Base-by-base conservation (phyloP, 2,888 invertebrate genomes). In the Eledona agricola region DNA sequence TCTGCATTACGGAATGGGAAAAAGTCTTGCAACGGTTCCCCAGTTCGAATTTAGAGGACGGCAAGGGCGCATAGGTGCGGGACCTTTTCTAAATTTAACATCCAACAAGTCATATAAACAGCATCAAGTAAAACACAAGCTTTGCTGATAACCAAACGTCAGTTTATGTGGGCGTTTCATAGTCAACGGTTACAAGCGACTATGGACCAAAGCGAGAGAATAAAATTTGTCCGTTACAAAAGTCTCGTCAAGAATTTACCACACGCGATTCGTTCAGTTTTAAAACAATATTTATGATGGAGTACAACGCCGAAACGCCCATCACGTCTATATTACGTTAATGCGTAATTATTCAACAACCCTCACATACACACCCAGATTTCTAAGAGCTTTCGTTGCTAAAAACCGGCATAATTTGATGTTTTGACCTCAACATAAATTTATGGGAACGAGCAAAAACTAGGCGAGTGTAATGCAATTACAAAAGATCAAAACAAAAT, bases 191-290 rank as follows among this genome's bases (percentile, higher is more conserved):
- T 47, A 23, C 29, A 47, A 29, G 17, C 46, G 46, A 47, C 29
- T 37, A 37, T 37, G 37, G 47, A 47, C 47, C 47, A 47, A 20
- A 11, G 20, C 10, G 58, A 58, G 57, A 57, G 57, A 53, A 59
- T 59, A 62, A 62, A 61, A 59, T 64, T 63, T 63, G 64, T 64
- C 65, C 64, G 64, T 65, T 63, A 65, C 56, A 57, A 63, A 42
- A 46, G 26, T 25, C 20, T 28, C 29, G 29, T 47, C 20, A 28
- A 34, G 32, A 29, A 26, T 32, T 37, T 29, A 37, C 37, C 47
- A 47, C 37, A 37, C 37, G 29, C 15, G 22, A 34, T 37, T 11
- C 47, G 47, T 35, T 47, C 37, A 26, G 29, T 47, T 45, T 47
- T 47, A 47, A 47, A 37, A 47, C 47, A 47, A 47, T 37, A 47